phyloP scores from a whole-genome alignment of 2,888 invertebrate genomes.

The Apodemia hepburni region DNA sequence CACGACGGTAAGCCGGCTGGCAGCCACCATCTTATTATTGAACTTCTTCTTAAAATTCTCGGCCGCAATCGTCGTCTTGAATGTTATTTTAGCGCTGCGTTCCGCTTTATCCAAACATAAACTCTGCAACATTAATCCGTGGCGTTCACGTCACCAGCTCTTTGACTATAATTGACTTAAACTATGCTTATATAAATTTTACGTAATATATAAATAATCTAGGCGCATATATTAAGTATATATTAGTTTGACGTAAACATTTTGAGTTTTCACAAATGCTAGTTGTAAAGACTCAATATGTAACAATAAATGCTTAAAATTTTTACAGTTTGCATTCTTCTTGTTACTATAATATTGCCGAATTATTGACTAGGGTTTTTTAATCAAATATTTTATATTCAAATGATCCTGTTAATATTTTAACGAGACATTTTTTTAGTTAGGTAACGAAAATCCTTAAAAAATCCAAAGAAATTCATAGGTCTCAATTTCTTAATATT shows the following conservation, averaged over 20 bases:
- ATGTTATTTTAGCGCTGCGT: conserved; percentile 61
- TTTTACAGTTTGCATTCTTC: neutral
- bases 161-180: conserved; percentile 23
- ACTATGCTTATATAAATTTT: neutral
- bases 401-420: too few relatives aligned
- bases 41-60: conserved; percentile 68
- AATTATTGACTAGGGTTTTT: too few relatives aligned
- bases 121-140: conserved; percentile 61
- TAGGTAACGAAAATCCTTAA: too few relatives aligned
- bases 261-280: neutral
- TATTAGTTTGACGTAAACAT: neutral
- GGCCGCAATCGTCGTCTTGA: conserved; percentile 58
- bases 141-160: conserved; percentile 31
- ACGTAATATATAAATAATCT: neutral
- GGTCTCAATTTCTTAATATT: too few relatives aligned
- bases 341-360: too few relatives aligned
- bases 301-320: neutral
- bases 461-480: too few relatives aligned
- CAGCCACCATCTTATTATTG: conserved; percentile 74
- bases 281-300: neutral
- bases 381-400: too few relatives aligned
- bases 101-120: conserved; percentile 66
- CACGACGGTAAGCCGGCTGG: conserved; percentile 60
- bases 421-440: too few relatives aligned
- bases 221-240: neutral